These are phyloP conservation scores for Botrylloides violaceus DNA, from an alignment of 23 tunicate species.

Conservation along the genomic window DNA sequence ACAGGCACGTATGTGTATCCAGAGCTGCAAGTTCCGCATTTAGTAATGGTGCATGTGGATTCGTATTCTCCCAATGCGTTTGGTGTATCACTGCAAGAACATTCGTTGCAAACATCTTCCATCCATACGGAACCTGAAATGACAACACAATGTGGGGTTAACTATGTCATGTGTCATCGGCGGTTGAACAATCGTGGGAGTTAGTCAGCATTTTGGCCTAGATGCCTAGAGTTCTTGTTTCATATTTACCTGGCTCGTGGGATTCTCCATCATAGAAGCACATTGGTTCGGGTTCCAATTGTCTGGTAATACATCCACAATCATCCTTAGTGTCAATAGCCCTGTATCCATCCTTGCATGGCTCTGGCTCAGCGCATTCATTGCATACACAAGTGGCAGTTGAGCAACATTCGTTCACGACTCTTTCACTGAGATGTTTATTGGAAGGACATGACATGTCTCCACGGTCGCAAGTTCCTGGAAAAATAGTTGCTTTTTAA, in stretches of 20 bases:
- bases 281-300: constrained; percentile 52
- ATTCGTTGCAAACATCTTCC: constrained; percentile 96
- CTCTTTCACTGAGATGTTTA: constrained; percentile 49
- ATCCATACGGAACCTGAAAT: constrained; percentile 70
- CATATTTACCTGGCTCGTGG: constrained; percentile 66
- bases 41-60: constrained; percentile 65
- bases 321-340: constrained; percentile 44
- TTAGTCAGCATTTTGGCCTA: background rate
- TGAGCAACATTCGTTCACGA: constrained; percentile 64
- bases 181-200: background rate
- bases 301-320: constrained; percentile 66
- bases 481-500: too few species aligned
- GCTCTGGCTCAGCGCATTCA: constrained; percentile 50
- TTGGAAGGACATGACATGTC: constrained; percentile 43
- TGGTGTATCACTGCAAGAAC: constrained; percentile 47
- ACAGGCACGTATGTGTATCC: constrained; percentile 97
- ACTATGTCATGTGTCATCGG: background rate
- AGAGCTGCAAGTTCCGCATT: constrained; percentile 83
- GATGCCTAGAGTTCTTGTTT: background rate
- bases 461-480: constrained; percentile 61
- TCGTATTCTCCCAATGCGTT: constrained; percentile 59
- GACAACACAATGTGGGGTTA: background rate
- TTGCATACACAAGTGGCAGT: constrained; percentile 74
- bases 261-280: constrained; percentile 51
- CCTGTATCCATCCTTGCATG: constrained; percentile 73